These are phyloP conservation scores for Lamprotornis superbus DNA, from an alignment of 2,113 vertebrate genomes.

Conservation along the genomic window DNA sequence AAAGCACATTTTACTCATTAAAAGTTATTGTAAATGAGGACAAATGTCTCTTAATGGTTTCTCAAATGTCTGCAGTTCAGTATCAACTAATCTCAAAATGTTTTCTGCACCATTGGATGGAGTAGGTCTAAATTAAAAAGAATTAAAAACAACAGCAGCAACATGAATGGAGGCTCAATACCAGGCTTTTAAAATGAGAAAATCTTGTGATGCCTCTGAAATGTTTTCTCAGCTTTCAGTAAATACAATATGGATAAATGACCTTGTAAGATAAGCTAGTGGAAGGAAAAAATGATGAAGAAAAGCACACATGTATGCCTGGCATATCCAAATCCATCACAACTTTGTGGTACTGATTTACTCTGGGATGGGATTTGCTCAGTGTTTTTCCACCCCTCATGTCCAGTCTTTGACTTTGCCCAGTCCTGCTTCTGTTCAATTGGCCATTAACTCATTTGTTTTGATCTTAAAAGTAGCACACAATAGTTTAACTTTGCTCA, in stretches of 20 bases:
- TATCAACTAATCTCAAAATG: constrained; percentile 65
- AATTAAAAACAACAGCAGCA: constrained; percentile 13
- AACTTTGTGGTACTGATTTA: not conserved
- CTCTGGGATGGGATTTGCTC: not conserved
- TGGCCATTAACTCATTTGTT: constrained; percentile 61
- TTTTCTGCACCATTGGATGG: constrained; percentile 53
- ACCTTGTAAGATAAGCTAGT: not conserved
- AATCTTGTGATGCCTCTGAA: not conserved
- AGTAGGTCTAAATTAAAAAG: constrained; percentile 49
- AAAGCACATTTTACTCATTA: constrained; percentile 70
- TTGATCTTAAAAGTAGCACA: constrained; percentile 60
- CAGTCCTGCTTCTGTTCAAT: constrained; percentile 51
- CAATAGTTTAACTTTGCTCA: not conserved
- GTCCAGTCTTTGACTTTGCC: constrained; percentile 51
- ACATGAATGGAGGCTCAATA: not conserved
- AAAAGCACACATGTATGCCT: not conserved
- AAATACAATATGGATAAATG: not conserved
- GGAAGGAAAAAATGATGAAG: not conserved
- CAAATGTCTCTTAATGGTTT: constrained; percentile 61
- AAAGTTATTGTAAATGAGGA: constrained; percentile 70
- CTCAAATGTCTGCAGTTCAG: constrained; percentile 65
- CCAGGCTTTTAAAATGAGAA: not conserved
- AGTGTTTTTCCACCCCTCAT: not conserved
- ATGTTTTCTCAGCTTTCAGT: not conserved
- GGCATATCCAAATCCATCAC: not conserved